Evolutionary conservation across 2,888 invertebrate species (phyloP).

Genomic region (Lordiphosa fenestrarum): DNA sequence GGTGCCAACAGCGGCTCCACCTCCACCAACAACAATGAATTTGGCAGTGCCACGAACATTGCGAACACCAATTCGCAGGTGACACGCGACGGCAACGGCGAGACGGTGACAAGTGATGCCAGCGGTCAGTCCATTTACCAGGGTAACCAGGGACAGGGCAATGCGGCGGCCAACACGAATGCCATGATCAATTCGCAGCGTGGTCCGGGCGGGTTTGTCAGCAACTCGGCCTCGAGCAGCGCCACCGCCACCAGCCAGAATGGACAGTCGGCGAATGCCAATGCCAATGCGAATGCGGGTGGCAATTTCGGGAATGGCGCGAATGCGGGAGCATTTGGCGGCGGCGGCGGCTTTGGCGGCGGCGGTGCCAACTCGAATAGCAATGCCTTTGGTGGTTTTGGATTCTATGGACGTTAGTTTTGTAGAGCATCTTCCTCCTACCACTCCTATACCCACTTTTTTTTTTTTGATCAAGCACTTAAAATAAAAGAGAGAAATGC

Average conservation of each 20-base stretch:
- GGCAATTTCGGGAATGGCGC: conserved; percentile 39
- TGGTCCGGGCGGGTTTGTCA: conserved; percentile 66
- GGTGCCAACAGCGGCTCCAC: conserved; percentile 72
- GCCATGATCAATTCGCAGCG: conserved; percentile 62
- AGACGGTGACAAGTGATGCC: conserved; percentile 66
- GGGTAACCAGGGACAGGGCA: conserved; percentile 64
- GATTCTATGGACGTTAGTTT: conserved; percentile 53
- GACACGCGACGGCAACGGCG: conserved; percentile 54
- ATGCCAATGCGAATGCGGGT: conserved; percentile 58
- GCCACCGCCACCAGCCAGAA: conserved; percentile 64
- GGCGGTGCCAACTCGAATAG: conserved; percentile 42
- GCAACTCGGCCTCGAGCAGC: conserved; percentile 72
- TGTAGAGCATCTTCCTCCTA: not conserved
- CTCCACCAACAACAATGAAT: conserved; percentile 63
- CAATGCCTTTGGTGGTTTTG: conserved; percentile 50
- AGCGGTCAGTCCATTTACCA: conserved; percentile 76
- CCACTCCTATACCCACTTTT: conserved; percentile 2
- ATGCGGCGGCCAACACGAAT: conserved; percentile 64
- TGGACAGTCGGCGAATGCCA: conserved; percentile 62
- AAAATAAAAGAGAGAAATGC: conserved; percentile 23
- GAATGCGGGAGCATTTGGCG: conserved; percentile 29
- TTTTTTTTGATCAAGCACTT: conserved; percentile 31
- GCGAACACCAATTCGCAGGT: conserved; percentile 74
- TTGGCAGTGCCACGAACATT: conserved; percentile 68
- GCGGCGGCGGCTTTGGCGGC: conserved; percentile 28